A percentile compares a stretch with the other conserved stretches of the same genome.
These are phyloP conservation scores for Onychomys leucogaster DNA, from an alignment of 2,797 vertebrate species.

Conservation along the genomic window DNA sequence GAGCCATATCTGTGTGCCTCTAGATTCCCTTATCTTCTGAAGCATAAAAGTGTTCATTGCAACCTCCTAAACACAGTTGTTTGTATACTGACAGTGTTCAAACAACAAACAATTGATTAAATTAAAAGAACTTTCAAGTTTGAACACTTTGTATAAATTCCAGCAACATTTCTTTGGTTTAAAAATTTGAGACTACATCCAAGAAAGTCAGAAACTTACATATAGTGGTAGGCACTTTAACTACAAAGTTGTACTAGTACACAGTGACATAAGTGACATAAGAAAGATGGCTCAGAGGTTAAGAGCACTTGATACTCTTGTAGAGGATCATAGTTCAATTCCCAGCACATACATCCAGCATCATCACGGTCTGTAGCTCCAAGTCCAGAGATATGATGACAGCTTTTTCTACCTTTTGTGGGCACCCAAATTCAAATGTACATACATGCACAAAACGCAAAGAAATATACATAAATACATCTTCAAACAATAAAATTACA, in stretches of 20 bases:
- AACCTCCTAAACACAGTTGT: background rate
- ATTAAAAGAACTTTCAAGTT: background rate
- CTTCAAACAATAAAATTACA: background rate
- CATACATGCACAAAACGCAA: background rate
- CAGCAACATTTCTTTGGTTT: background rate
- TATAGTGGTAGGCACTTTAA: background rate
- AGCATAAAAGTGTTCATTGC: background rate
- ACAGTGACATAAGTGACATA: background rate
- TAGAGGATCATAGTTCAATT: background rate
- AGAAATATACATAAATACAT: background rate
- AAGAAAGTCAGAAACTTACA: background rate
- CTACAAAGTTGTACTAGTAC: background rate
- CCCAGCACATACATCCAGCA: background rate
- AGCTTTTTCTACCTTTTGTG: background rate
- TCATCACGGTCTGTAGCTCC: no score
- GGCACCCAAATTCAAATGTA: background rate
- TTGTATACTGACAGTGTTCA: no score
- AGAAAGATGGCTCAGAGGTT: background rate
- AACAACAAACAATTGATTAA: background rate
- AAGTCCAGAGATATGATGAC: background rate
- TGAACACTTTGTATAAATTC: background rate
- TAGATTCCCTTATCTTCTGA: background rate
- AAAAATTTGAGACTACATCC: background rate
- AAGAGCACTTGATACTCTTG: background rate
- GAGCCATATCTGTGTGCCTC: background rate